Evolutionary conservation across 2,113 vertebrate species (phyloP).

Genomic region (Anthoscopus minutus): DNA sequence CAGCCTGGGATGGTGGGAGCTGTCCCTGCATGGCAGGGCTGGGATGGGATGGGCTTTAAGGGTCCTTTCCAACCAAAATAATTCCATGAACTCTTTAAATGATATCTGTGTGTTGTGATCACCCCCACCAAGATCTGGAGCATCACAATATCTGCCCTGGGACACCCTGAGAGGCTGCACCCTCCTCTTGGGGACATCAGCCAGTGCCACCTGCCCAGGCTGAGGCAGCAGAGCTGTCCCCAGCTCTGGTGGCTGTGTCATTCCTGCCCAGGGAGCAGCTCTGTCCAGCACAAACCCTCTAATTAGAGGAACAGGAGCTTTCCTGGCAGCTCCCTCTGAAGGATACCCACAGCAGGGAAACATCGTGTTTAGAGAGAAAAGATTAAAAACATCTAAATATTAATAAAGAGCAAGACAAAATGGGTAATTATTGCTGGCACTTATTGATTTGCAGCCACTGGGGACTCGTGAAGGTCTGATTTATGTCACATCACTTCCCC

Average conservation of each 20-base stretch:
- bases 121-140: not conserved
- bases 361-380: not conserved
- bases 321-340: not conserved
- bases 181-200: accelerated
- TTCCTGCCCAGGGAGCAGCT: not conserved
- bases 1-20: not conserved
- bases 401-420: constrained; percentile 12
- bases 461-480: not conserved
- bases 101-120: not conserved
- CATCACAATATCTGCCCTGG: not conserved
- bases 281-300: not conserved
- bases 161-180: not conserved
- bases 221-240: not conserved
- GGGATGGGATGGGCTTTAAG: not conserved
- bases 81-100: not conserved
- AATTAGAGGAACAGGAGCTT: not conserved
- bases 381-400: not conserved
- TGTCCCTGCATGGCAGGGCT: not conserved
- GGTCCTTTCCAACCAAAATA: not conserved
- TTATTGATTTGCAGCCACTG: not conserved
- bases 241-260: not conserved
- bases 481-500: not conserved
- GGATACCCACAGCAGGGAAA: not conserved
- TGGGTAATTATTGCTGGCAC: not conserved
- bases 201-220: accelerated